Evolutionary conservation across 1,140 invertebrate species (phyloP), one percentile per base, ranked within the genome.

Genomic region (Heterodera schachtii): DNA sequence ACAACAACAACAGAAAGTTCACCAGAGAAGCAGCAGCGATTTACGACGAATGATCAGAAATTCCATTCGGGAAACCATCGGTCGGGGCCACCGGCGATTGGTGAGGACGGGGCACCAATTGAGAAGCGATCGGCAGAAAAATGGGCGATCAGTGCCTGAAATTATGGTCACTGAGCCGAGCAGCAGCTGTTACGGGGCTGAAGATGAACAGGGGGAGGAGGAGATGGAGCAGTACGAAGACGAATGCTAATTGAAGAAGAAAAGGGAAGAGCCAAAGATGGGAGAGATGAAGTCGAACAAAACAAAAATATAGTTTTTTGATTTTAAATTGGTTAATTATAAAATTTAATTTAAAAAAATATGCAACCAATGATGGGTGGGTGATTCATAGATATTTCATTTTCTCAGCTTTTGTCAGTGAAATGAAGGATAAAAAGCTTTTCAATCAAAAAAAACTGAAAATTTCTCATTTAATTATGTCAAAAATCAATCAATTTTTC

Each of bases 161-260:
- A 78, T 78, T 67, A 31, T 78, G 31, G 76, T 78, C 5, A 78
- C 76, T 8, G 76, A 78, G 44, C 76, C 76, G 31, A 78, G 76
- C 21, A 78, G 74, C 66, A 44, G 74, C 43, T 75, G 66, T 49
- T n/a, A 49, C 16, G 46, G 44, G 0, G 74, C 11, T 6, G 74
- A 75, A 44, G 73, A 74, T 11, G 73, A 74, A 31, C 31, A 74
- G 44, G 73, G 44, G 4, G 73, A 44, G 9, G 41, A 44, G 31
- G n/a, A 21, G n/a, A 74, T 7, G 9, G 47, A 46, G n/a, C 9
- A 74, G 47, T 19, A 73, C 41, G 71, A 73, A n/a, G 3, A 44
- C 3, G 73, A 75, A 75, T n/a, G 41, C 43, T 16, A 11, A 75
- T 46, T 41, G 46, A 75, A 75, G 57, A 60, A 60, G 57, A 4